Evolutionary conservation across 2,888 invertebrate genomes (phyloP).

Genomic region (Ariolimax columbianus): DNA sequence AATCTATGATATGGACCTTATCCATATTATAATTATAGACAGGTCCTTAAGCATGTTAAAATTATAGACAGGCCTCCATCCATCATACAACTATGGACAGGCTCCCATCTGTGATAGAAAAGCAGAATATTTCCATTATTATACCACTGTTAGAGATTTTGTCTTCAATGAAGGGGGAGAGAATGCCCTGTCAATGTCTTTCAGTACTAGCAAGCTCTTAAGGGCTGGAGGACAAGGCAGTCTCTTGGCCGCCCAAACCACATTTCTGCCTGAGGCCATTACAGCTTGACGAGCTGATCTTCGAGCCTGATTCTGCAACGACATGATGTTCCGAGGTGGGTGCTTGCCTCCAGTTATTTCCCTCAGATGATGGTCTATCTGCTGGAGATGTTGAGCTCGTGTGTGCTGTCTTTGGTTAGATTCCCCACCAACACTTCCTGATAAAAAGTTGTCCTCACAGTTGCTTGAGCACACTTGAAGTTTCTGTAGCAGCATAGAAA

Average conservation of each 20-base stretch:
- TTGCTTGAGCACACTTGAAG: conserved; percentile 48
- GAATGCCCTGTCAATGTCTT: conserved; percentile 50
- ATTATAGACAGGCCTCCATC: not conserved
- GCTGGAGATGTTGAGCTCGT: conserved; percentile 6
- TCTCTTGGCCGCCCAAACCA: conserved; percentile 51
- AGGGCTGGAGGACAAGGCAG: conserved; percentile 50
- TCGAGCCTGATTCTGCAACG: conserved; percentile 48
- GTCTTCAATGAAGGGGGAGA: not conserved
- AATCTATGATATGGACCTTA: too few species aligned
- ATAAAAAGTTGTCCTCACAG: conserved; percentile 9
- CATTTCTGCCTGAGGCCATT: conserved; percentile 52
- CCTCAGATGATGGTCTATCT: conserved; percentile 19
- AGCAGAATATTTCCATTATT: not conserved
- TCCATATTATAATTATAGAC: too few species aligned
- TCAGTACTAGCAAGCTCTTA: conserved; percentile 47
- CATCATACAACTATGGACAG: not conserved
- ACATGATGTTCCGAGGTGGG: conserved; percentile 2
- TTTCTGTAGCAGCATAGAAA: conserved; percentile 45
- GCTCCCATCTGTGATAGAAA: not conserved
- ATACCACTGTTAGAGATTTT: not conserved
- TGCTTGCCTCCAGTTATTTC: not conserved
- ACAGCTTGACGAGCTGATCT: conserved; percentile 36
- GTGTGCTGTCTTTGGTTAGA: not conserved
- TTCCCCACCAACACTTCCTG: not conserved
- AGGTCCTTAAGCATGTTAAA: too few species aligned